Conservation (phyloP, 2,888 invertebrate species). For the Tricholauxania praeusta region DNA sequence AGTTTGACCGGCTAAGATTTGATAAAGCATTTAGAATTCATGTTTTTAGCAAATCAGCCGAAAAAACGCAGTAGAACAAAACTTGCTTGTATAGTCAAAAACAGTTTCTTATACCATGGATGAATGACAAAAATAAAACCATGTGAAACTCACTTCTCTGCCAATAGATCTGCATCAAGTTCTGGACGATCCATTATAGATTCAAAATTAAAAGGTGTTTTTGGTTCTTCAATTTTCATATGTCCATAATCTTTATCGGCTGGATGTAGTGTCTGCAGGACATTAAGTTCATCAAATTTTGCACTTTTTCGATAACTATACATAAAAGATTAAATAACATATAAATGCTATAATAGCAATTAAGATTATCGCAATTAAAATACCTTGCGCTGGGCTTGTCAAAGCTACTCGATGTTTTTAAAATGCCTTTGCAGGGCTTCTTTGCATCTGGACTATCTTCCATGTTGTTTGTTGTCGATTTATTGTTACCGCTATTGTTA, state of each 20-base stretch:
- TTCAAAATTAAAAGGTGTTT: slow-evolving; percentile 85
- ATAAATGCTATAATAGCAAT: not conserved
- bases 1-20: no score
- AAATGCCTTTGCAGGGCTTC: slow-evolving; percentile 79
- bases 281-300: slow-evolving; percentile 99
- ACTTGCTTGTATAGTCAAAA: no score
- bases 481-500: no score
- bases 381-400: slow-evolving; percentile 74
- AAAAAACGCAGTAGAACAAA: no score
- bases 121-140: not conserved
- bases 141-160: slow-evolving; percentile 76
- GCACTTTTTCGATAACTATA: slow-evolving; percentile 72
- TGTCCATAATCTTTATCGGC: slow-evolving; percentile 98
- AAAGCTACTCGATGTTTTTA: slow-evolving; percentile 93
- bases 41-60: no score
- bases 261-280: slow-evolving; percentile 97
- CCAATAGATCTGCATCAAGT: slow-evolving; percentile 79
- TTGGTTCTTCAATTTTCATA: slow-evolving; percentile 98
- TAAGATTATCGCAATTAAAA: slow-evolving; percentile 39
- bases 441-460: slow-evolving; percentile 67
- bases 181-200: slow-evolving; percentile 72
- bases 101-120: not conserved
- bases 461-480: slow-evolving; percentile 48
- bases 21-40: no score
- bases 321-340: slow-evolving; percentile 12